These are phyloP conservation scores for Sciurus vulgaris DNA, from an alignment of 2,797 vertebrate species.

Conservation along the genomic window DNA sequence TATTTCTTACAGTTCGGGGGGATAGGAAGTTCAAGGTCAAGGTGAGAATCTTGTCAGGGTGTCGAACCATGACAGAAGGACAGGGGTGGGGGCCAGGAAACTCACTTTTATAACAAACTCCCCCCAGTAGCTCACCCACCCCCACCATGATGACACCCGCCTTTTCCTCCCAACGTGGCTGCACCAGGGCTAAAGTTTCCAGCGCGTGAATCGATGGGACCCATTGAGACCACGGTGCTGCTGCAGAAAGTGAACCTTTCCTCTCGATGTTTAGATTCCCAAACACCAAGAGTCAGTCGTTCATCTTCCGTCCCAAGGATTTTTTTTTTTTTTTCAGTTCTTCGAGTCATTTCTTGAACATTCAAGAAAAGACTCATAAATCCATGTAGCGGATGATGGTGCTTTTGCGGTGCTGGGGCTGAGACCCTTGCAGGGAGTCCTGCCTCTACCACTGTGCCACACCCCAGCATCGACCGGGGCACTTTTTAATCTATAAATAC, in stretches of 20 bases:
- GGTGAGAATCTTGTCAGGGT: neutral
- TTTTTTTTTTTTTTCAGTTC: neutral
- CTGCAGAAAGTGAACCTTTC: neutral
- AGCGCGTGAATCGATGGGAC: neutral
- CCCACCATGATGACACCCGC: fast-evolving
- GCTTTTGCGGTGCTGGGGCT: too few relatives aligned
- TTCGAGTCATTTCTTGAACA: neutral
- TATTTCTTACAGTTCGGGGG: too few relatives aligned
- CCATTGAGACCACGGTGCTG: too few relatives aligned
- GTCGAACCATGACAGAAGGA: neutral
- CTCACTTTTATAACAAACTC: too few relatives aligned
- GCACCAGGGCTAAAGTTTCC: too few relatives aligned
- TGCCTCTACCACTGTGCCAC: neutral
- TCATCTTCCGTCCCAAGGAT: neutral
- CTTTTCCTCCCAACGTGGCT: neutral
- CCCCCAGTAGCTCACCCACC: too few relatives aligned
- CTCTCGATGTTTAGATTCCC: neutral
- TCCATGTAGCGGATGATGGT: neutral
- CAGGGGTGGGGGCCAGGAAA: too few relatives aligned
- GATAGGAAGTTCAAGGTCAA: neutral
- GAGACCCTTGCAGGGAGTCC: neutral
- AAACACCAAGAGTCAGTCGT: neutral
- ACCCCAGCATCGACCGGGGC: neutral
- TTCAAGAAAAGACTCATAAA: neutral
- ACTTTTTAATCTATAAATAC: too few relatives aligned